Conservation (phyloP, 2,797 vertebrate genomes). For the Hirundo rustica region DNA sequence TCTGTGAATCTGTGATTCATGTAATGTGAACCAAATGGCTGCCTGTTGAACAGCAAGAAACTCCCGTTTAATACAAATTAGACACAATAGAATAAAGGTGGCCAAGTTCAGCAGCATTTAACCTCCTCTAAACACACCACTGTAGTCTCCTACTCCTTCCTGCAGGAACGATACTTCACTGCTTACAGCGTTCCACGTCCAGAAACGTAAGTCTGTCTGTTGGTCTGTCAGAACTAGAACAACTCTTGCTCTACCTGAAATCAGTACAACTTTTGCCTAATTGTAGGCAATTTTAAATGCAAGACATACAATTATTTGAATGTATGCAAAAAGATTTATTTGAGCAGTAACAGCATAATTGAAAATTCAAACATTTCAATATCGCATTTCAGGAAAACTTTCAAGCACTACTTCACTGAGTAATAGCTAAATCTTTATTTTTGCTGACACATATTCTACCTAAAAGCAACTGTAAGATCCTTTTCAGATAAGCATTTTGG, state of each 20-base stretch:
- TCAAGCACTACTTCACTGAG: background rate
- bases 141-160: background rate
- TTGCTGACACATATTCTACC: background rate
- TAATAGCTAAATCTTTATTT: background rate
- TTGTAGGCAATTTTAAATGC: background rate
- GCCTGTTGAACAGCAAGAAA: background rate
- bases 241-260: background rate
- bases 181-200: background rate
- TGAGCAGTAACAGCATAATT: background rate
- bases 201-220: background rate
- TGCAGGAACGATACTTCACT: background rate
- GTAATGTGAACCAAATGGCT: background rate
- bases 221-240: background rate
- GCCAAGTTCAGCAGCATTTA: background rate
- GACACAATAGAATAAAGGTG: background rate
- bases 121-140: background rate
- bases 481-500: conserved; percentile 1
- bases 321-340: background rate
- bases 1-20: background rate
- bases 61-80: background rate
- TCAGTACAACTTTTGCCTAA: background rate
- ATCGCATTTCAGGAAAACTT: background rate
- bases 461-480: background rate
- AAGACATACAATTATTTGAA: background rate
- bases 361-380: background rate